Evolutionary conservation across 1,140 invertebrate genomes (phyloP).

Genomic region (Nasonia giraulti): DNA sequence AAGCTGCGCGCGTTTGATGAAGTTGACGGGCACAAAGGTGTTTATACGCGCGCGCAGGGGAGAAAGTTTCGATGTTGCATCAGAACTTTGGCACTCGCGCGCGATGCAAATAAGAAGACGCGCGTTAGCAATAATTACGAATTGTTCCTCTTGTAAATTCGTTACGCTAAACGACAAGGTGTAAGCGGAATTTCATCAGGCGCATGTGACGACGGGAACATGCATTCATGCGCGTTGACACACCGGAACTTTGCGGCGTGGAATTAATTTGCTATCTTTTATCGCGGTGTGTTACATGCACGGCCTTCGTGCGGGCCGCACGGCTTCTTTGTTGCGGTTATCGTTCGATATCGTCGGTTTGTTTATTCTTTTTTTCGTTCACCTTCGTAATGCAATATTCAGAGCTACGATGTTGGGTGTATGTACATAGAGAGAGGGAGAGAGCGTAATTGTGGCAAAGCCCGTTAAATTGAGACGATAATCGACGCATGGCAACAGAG

Average conservation of each 20-base stretch:
- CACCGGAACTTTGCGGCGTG: too few species aligned
- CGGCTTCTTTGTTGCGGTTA: not conserved
- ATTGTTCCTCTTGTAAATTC: too few species aligned
- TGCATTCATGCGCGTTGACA: too few species aligned
- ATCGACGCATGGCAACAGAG: conserved; percentile 31
- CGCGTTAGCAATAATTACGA: too few species aligned
- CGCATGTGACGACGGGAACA: too few species aligned
- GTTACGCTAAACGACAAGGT: too few species aligned
- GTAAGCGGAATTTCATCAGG: too few species aligned
- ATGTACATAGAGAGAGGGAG: not conserved
- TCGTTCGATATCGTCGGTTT: not conserved
- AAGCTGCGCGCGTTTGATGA: not conserved
- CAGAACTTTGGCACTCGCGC: too few species aligned
- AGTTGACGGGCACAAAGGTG: not conserved
- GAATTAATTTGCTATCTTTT: too few species aligned
- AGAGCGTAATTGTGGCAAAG: conserved; percentile 50
- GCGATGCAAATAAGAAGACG: too few species aligned
- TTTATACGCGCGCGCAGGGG: not conserved
- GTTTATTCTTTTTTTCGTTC: not conserved
- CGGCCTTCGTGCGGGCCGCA: not conserved
- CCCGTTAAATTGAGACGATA: conserved; percentile 56
- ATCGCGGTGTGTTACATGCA: too few species aligned
- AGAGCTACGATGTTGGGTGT: not conserved
- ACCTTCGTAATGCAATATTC: not conserved
- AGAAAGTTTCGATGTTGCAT: not conserved